A percentile compares a stretch with the other conserved stretches of the same genome.
These are phyloP conservation scores for Callaeas wilsoni DNA, from an alignment of 2,113 vertebrate genomes.

Conservation along the genomic window DNA sequence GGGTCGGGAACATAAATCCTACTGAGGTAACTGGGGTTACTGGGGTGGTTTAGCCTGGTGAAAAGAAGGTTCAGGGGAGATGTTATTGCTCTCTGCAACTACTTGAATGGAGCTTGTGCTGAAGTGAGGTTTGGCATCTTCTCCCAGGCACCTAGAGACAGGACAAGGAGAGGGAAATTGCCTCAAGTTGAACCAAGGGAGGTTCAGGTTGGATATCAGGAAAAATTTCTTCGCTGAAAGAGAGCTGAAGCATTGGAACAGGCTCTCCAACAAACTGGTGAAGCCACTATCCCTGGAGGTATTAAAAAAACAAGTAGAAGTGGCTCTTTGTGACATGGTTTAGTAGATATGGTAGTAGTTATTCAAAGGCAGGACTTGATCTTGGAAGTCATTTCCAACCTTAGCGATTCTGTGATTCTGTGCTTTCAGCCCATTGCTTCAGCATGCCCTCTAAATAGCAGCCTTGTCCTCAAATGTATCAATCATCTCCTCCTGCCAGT, in stretches of 20 bases:
- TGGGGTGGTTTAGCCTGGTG: neutral
- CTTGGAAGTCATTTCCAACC: neutral
- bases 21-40: neutral
- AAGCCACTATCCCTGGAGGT: neutral
- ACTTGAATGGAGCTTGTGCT: neutral
- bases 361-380: fast-evolving
- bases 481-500: neutral
- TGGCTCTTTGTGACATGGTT: neutral
- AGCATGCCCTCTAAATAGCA: neutral
- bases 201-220: neutral
- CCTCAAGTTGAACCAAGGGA: neutral
- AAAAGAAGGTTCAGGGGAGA: neutral
- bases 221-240: neutral
- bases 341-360: neutral
- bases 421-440: neutral
- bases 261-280: neutral
- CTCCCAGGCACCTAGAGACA: neutral
- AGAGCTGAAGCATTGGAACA: neutral
- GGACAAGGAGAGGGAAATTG: neutral
- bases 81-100: neutral
- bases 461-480: neutral
- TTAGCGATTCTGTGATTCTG: neutral
- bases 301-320: neutral
- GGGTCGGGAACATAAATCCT: neutral
- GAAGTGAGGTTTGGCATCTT: neutral